These are phyloP conservation scores for Apistogramma diplotaenia DNA, from an alignment of 2,113 vertebrate species.

Conservation along the genomic window DNA sequence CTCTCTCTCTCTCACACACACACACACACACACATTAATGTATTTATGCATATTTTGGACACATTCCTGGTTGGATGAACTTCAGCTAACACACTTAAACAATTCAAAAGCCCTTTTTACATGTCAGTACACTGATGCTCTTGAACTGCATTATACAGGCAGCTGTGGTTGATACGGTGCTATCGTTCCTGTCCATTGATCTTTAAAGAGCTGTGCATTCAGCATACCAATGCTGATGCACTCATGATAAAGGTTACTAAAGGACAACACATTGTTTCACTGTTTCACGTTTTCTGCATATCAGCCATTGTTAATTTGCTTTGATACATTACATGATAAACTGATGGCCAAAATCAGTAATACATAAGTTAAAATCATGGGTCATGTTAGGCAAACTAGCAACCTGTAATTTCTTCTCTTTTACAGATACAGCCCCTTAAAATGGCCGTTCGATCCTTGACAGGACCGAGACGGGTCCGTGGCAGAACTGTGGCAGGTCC, in stretches of 20 bases:
- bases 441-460: too few species aligned
- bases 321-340: background rate
- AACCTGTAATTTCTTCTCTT: too few species aligned
- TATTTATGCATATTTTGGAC: background rate
- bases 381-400: too few species aligned
- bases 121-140: constrained; percentile 21
- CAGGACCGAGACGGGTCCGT: too few species aligned
- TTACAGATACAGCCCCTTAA: too few species aligned
- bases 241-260: background rate
- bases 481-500: too few species aligned
- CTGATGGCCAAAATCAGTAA: background rate
- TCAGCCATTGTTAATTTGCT: background rate
- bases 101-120: constrained; percentile 30
- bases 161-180: constrained; percentile 17
- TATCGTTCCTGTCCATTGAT: constrained; percentile 35
- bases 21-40: background rate
- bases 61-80: constrained; percentile 28
- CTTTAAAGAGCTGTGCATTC: constrained; percentile 5
- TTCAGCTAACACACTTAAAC: background rate
- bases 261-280: background rate
- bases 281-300: too few species aligned
- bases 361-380: too few species aligned
- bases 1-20: too few species aligned
- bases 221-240: constrained; percentile 10
- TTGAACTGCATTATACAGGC: constrained; percentile 31